Base-by-base conservation (phyloP, 1,140 invertebrate species). In the Magallana ariakensis region DNA sequence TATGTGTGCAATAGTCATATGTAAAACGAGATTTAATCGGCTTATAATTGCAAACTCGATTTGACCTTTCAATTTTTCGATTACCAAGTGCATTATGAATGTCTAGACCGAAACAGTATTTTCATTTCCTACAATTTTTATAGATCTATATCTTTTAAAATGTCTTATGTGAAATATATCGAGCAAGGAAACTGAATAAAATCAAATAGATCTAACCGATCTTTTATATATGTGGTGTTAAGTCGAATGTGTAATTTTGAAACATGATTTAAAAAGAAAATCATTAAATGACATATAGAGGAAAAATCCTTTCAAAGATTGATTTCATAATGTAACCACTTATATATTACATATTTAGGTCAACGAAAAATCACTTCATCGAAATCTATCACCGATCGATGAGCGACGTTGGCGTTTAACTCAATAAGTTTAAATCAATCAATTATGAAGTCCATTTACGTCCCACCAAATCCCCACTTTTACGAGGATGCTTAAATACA, bases 401-500 rank as follows among this genome's bases (percentile, higher is more conserved):
- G 6, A 75, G 33, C 33, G 33, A 4, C 11, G 9, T 22, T 13
- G 66, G 33, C 66, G 15, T 75, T 26, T 26, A 75, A 19, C 66
- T 11, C 66, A 75, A 75, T 75, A 75, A 75, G 33, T 62, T 62
- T 75, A 75, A 75, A 75, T 70, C 22, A 70, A 70, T n/a, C 62
- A 70, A 70, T 75, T 75, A 75, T 75, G 33, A 26, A 75, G 11
- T 75, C 66, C 66, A 75, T 75, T 26, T 75, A 26, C 7, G 22
- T 26, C 22, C 22, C 13, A 22, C 22, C 19, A 75, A 26, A 46
- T 46, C 33, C 22, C 66, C 22, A 13, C 11, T 13, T 75, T 75
- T 26, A 26, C 66, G 1, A 26, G 66, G 66, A 75, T 75, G 66
- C 22, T 26, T 75, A 75, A 33, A 26, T 75, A 75, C 66, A 75